Percentiles rank a stretch among this genome's conserved stretches.
These are phyloP conservation scores for Priocnemis perturbator DNA, from an alignment of 2,888 invertebrate species.

Conservation along the genomic window DNA sequence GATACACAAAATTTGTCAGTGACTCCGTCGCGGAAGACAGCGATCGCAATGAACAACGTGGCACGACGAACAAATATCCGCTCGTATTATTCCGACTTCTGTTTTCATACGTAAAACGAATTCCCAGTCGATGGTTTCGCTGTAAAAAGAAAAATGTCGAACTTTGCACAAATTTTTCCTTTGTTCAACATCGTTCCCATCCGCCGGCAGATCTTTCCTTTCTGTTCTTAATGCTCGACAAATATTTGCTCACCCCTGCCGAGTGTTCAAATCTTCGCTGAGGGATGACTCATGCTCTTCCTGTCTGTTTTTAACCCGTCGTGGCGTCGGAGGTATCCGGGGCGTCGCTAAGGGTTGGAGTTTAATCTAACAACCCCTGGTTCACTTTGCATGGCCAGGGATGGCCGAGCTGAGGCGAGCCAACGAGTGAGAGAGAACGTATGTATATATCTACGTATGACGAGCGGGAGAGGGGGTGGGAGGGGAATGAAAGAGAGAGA, in stretches of 20 bases:
- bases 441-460: no score
- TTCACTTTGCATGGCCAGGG: slow-evolving; percentile 69
- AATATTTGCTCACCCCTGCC: slow-evolving; percentile 45
- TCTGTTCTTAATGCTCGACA: no score
- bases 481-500: slow-evolving; percentile 15
- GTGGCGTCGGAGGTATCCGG: slow-evolving; percentile 67
- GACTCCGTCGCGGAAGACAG: slow-evolving; percentile 35
- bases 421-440: slow-evolving; percentile 12
- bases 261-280: slow-evolving; percentile 51
- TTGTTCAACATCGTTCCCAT: no score
- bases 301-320: slow-evolving; percentile 71
- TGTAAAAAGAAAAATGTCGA: no score
- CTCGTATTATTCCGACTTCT: background rate
- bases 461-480: background rate
- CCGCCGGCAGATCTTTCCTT: no score
- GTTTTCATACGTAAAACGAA: no score
- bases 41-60: slow-evolving; percentile 19
- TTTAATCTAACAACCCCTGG: slow-evolving; percentile 74
- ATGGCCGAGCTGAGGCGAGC: slow-evolving; percentile 50
- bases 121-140: no score
- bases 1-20: slow-evolving; percentile 62
- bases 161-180: no score
- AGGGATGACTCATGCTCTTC: slow-evolving; percentile 69
- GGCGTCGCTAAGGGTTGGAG: slow-evolving; percentile 70
- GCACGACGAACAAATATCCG: background rate